Evolutionary conservation across 2,113 vertebrate species (phyloP).

Genomic region (Cacatua alba): DNA sequence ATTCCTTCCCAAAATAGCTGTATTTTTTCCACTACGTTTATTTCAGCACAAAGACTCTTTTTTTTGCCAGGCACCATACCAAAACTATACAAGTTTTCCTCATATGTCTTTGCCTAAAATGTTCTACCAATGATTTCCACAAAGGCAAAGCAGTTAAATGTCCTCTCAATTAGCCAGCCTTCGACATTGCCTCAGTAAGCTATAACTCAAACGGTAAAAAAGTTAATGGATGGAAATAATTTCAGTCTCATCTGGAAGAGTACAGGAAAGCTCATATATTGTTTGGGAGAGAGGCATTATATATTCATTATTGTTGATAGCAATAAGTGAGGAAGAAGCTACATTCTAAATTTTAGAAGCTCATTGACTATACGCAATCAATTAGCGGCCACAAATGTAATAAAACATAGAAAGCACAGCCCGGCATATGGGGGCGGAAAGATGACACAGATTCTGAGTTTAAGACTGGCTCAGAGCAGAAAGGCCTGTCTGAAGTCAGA

Average conservation of each 20-base stretch:
- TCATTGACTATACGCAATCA: not conserved
- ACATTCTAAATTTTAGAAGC: not conserved
- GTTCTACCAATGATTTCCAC: not conserved
- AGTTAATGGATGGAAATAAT: not conserved
- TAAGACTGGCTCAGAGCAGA: not conserved
- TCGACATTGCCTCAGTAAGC: not conserved
- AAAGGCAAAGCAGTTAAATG: not conserved
- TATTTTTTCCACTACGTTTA: not conserved
- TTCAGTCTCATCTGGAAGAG: not conserved
- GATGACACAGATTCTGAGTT: not conserved
- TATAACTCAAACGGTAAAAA: not conserved
- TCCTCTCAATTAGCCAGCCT: not conserved
- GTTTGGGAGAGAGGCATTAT: not conserved
- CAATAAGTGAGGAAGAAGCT: not conserved
- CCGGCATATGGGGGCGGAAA: not conserved
- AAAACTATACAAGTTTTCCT: not conserved
- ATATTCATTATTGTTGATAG: not conserved
- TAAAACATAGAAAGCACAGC: not conserved
- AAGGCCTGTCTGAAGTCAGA: not conserved
- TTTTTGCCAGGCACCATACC: not conserved
- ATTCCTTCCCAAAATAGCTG: not conserved
- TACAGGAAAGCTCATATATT: not conserved
- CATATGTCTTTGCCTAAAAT: not conserved
- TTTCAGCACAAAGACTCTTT: not conserved
- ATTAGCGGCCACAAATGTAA: not conserved